Evolutionary conservation across 1,140 invertebrate species (phyloP).

Genomic region (Phthorimaea operculella): DNA sequence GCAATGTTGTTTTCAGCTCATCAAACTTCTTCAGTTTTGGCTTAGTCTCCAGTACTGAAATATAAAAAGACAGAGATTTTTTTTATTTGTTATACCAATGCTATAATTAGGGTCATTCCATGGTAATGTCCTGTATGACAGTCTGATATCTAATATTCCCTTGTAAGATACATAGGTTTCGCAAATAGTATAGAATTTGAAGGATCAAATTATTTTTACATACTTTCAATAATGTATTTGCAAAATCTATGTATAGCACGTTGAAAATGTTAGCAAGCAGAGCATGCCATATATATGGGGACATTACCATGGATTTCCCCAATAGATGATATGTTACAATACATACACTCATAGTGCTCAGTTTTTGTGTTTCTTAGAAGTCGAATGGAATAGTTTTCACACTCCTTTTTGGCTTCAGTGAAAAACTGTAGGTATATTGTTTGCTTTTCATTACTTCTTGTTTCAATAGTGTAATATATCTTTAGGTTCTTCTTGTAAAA

Average conservation of each 20-base stretch:
- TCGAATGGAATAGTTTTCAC: constrained; percentile 41
- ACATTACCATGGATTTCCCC: neutral
- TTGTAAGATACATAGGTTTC: too few relatives aligned
- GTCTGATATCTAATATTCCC: too few relatives aligned
- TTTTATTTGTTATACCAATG: too few relatives aligned
- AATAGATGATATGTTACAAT: too few relatives aligned
- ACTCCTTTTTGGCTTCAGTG: constrained; percentile 48
- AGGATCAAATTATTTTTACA: too few relatives aligned
- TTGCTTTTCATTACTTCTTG: constrained; percentile 29
- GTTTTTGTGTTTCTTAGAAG: constrained; percentile 32
- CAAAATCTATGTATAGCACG: too few relatives aligned
- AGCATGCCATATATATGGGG: too few relatives aligned
- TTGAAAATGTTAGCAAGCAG: too few relatives aligned
- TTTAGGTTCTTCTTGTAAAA: constrained; percentile 52
- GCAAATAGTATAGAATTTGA: too few relatives aligned
- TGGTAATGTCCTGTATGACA: too few relatives aligned
- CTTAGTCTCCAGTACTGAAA: constrained; percentile 43
- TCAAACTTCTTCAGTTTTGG: constrained; percentile 38
- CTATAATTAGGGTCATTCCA: too few relatives aligned
- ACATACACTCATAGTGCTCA: constrained; percentile 46
- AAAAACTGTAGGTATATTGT: constrained; percentile 52
- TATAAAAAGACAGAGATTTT: neutral
- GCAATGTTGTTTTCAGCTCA: constrained; percentile 37
- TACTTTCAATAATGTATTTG: too few relatives aligned
- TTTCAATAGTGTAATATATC: constrained; percentile 48